Conservation (phyloP, 2,888 invertebrate genomes). For the Hydropsyche betteni region DNA sequence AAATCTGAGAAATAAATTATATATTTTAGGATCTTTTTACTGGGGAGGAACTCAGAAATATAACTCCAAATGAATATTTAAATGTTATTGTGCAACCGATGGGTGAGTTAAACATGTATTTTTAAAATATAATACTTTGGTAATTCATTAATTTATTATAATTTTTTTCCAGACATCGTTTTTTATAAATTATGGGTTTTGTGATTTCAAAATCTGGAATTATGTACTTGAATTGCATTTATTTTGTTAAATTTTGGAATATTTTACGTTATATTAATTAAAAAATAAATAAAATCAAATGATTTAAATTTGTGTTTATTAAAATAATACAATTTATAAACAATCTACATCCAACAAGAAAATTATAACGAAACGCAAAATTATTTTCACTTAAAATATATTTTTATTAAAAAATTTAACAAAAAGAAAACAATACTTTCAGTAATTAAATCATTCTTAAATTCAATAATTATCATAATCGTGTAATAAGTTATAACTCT, state of each 20-base stretch:
- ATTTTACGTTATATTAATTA: neutral
- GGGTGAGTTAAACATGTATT: conserved; percentile 46
- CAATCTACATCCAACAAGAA: neutral
- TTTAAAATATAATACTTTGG: no score
- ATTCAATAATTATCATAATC: no score
- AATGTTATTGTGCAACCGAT: conserved; percentile 51
- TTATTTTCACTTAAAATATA: no score
- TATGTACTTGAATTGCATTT: no score
- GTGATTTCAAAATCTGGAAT: neutral
- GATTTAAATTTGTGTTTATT: neutral
- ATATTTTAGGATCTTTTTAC: conserved; percentile 50
- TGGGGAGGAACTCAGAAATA: conserved; percentile 41
- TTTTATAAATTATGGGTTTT: conserved; percentile 50
- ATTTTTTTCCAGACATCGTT: conserved; percentile 48
- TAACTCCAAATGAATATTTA: conserved; percentile 40
- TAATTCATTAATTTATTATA: neutral
- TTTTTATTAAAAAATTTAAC: no score
- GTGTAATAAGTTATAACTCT: no score
- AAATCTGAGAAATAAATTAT: conserved; percentile 22
- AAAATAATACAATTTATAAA: neutral
- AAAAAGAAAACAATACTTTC: no score
- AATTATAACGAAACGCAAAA: neutral
- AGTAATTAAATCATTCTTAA: no score
- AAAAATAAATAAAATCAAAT: neutral
- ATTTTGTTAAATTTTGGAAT: neutral